Percentiles rank a stretch among this genome's conserved stretches.
Evolutionary conservation across 2,888 invertebrate genomes (phyloP).

Genomic region (Nymphalis c-album): DNA sequence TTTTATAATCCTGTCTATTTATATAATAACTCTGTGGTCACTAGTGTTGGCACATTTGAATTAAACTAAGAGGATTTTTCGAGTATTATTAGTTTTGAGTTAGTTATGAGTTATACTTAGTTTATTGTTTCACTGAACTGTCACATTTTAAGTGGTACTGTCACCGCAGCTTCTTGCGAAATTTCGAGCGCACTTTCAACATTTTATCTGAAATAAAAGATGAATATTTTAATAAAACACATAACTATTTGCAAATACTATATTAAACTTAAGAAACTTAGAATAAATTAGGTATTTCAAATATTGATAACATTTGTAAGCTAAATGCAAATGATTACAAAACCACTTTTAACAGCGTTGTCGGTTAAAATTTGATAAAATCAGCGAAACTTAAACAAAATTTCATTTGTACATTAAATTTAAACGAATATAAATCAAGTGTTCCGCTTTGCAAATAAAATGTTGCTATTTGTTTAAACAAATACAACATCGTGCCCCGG

Average conservation of each 20-base stretch:
- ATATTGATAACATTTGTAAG: too few relatives aligned
- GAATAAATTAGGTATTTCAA: too few relatives aligned
- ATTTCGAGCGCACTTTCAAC: conserved; percentile 61
- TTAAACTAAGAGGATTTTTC: conserved; percentile 59
- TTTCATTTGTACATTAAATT: conserved; percentile 16
- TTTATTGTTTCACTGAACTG: conserved; percentile 42
- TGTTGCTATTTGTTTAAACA: conserved; percentile 55
- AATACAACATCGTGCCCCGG: conserved; percentile 53
- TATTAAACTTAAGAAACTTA: too few relatives aligned
- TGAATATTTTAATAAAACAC: conserved; percentile 18
- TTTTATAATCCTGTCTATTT: conserved; percentile 33
- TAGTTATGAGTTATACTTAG: conserved; percentile 42
- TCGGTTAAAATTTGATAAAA: too few relatives aligned
- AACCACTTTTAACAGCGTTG: too few relatives aligned
- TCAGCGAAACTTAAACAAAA: not conserved
- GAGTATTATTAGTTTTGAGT: conserved; percentile 52
- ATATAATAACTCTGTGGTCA: conserved; percentile 35
- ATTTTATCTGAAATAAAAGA: conserved; percentile 61
- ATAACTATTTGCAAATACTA: too few relatives aligned
- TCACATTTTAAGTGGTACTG: conserved; percentile 52
- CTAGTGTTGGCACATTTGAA: conserved; percentile 39
- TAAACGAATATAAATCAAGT: conserved; percentile 55
- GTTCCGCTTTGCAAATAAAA: conserved; percentile 67
- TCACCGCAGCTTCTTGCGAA: conserved; percentile 66
- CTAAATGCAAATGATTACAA: too few relatives aligned